Conservation (phyloP, 1,140 invertebrate genomes). For the Drosophila oshimai region DNA sequence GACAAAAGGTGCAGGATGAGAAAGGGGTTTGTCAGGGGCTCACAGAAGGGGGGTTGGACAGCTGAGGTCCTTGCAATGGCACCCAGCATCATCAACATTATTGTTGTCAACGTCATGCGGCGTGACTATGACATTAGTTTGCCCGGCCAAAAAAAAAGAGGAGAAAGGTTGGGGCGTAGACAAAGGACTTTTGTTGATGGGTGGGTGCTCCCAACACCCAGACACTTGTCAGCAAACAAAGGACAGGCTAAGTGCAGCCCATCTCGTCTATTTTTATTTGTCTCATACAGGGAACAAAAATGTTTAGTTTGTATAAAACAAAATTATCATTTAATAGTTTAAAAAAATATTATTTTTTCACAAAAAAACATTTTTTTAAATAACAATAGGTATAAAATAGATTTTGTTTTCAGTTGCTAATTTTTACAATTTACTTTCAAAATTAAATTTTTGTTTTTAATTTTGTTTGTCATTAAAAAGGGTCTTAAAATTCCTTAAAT, state of each 20-base stretch:
- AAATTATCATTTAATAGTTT: too few species aligned
- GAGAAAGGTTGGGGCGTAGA: not conserved
- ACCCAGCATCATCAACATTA: conserved; percentile 51
- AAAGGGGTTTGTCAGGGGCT: not conserved
- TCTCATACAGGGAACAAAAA: not conserved
- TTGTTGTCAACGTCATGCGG: conserved; percentile 64
- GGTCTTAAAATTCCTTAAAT: too few species aligned
- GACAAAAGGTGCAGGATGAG: not conserved
- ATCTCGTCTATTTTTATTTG: not conserved
- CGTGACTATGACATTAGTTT: conserved; percentile 74
- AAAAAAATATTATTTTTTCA: too few species aligned
- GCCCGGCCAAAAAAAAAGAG: not conserved
- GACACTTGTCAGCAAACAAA: conserved; percentile 35
- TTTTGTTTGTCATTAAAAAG: too few species aligned
- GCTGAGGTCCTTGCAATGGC: not conserved
- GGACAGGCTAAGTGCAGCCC: not conserved
- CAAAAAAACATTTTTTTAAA: too few species aligned
- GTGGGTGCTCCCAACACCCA: not conserved
- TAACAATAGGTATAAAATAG: too few species aligned
- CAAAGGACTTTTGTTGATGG: too few species aligned
- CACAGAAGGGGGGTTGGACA: not conserved
- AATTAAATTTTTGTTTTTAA: too few species aligned
- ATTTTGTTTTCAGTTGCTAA: too few species aligned
- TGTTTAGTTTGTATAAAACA: not conserved
- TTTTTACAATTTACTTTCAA: too few species aligned